These are phyloP conservation scores for Cyclura pinguis DNA, from an alignment of 2,797 vertebrate species.

Conservation along the genomic window DNA sequence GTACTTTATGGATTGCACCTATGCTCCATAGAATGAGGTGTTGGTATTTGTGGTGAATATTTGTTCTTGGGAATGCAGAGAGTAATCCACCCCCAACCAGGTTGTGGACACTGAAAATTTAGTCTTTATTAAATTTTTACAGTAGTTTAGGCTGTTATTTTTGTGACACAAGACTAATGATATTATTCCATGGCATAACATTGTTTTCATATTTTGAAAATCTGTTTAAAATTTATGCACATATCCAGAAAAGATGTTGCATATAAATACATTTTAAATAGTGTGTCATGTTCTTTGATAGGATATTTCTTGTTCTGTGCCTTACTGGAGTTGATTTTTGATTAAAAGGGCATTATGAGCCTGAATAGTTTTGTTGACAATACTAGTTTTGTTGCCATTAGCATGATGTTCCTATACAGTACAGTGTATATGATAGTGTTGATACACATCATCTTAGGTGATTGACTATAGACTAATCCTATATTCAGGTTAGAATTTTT, in stretches of 20 bases:
- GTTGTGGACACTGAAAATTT: not conserved
- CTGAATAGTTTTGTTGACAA: not conserved
- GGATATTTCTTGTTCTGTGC: not conserved
- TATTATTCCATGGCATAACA: not conserved
- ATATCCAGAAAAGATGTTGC: not conserved
- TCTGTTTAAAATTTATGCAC: not conserved
- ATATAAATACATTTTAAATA: not conserved
- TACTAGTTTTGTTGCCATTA: not conserved
- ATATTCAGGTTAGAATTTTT: not conserved
- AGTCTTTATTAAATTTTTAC: not conserved
- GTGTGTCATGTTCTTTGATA: not conserved
- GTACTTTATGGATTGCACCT: no score
- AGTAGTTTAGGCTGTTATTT: not conserved
- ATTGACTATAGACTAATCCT: not conserved
- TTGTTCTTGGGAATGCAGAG: no score
- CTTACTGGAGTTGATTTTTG: not conserved
- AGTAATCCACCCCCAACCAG: no score
- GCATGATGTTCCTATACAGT: not conserved
- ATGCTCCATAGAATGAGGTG: no score
- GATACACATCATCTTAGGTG: not conserved
- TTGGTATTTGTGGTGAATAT: no score
- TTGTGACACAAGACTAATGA: not conserved
- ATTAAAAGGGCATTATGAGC: not conserved
- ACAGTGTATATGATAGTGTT: not conserved
- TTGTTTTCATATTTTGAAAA: not conserved